A percentile compares a stretch with the other conserved stretches of the same genome.
Evolutionary conservation across 2,113 vertebrate genomes (phyloP).

Genomic region (Platichthys flesus): DNA sequence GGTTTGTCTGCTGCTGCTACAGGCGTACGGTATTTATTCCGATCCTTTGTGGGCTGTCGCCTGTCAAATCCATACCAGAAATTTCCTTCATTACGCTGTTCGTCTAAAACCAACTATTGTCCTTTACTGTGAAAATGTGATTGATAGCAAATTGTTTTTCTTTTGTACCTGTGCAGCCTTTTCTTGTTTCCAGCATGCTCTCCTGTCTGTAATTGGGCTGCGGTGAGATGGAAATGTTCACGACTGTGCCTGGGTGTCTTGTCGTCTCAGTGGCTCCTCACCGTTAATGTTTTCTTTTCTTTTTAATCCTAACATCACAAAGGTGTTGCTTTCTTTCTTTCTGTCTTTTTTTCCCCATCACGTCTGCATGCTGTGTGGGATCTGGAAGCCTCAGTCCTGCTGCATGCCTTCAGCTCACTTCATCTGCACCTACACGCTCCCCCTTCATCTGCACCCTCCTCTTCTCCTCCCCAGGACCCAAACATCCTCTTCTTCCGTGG

Average conservation of each 20-base stretch:
- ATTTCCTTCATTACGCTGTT: constrained; percentile 44
- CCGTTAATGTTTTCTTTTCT: not conserved
- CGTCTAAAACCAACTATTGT: constrained; percentile 20
- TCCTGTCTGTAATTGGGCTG: constrained; percentile 29
- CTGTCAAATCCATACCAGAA: constrained; percentile 52
- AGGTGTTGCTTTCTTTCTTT: not conserved
- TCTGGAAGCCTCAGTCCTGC: constrained; percentile 30
- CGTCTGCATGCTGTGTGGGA: constrained; percentile 51
- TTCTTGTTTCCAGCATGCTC: constrained; percentile 45
- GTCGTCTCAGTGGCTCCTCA: constrained; percentile 1
- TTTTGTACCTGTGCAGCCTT: constrained; percentile 43
- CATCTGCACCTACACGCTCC: constrained; percentile 34
- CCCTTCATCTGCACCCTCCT: constrained; percentile 63
- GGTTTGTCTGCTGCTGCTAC: not conserved
- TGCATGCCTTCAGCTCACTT: constrained; percentile 23
- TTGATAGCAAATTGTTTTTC: constrained; percentile 41
- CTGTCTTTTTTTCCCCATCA: constrained; percentile 3
- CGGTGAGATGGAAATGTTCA: constrained; percentile 32
- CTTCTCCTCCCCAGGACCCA: constrained; percentile 80
- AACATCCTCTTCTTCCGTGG: constrained; percentile 84
- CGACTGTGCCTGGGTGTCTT: constrained; percentile 7
- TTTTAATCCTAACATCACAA: not conserved
- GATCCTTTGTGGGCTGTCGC: constrained; percentile 27
- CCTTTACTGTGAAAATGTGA: constrained; percentile 41
- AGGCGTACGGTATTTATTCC: constrained; percentile 34